phyloP scores from a whole-genome alignment of 2,888 invertebrate genomes.

The Eristalinus sepulchralis region DNA sequence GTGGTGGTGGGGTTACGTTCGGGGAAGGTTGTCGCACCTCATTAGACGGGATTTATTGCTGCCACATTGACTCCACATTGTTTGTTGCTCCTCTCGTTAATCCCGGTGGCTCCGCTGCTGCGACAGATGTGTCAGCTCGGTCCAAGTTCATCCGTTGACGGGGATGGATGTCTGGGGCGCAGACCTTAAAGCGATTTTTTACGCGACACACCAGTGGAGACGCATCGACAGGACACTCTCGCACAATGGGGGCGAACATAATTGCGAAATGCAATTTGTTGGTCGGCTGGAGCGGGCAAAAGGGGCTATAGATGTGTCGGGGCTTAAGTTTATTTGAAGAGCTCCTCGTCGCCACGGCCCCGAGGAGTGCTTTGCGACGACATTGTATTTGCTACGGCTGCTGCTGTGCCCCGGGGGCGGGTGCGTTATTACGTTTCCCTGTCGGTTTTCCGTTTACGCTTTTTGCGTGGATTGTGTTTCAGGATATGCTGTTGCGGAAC shows the following conservation, averaged over 20 bases:
- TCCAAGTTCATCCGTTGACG: slow-evolving; percentile 1
- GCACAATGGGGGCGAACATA: slow-evolving; percentile 29
- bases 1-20: not conserved
- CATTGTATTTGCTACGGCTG: not conserved
- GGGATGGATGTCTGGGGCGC: not conserved
- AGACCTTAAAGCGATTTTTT: not conserved
- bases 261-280: slow-evolving; percentile 56
- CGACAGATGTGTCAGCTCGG: not conserved
- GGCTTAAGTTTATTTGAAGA: slow-evolving; percentile 15
- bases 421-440: slow-evolving; percentile 24
- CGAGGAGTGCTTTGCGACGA: slow-evolving; percentile 7
- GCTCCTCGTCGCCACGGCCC: slow-evolving; percentile 7
- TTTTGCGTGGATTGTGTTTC: slow-evolving; percentile 21
- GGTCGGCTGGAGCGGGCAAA: not conserved
- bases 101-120: not conserved
- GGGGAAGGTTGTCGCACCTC: slow-evolving; percentile 35
- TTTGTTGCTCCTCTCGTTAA: slow-evolving; percentile 35
- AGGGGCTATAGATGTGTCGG: slow-evolving; percentile 13
- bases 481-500: not conserved
- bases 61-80: slow-evolving; percentile 43
- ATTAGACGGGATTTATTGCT: slow-evolving; percentile 59
- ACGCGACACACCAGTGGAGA: not conserved
- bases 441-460: slow-evolving; percentile 16
- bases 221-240: not conserved
- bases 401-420: not conserved